A percentile compares a stretch with the other conserved stretches of the same genome.
phyloP scores from a whole-genome alignment of 2,113 vertebrate species.

The Cryptomyrus ogoouensis region DNA sequence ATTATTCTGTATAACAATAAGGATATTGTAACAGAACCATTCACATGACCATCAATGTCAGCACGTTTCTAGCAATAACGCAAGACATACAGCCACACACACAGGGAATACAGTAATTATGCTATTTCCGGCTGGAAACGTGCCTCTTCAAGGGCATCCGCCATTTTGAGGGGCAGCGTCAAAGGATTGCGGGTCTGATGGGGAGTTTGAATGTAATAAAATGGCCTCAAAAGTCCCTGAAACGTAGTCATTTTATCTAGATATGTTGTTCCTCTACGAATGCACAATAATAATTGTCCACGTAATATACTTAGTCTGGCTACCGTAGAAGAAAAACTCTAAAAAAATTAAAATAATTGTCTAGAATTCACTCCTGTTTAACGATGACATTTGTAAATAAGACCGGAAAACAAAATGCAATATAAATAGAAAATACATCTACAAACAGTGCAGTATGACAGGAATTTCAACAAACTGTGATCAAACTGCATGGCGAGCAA shows the following conservation, averaged over 20 bases:
- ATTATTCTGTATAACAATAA: not conserved
- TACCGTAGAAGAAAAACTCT: not conserved
- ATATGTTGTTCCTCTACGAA: not conserved
- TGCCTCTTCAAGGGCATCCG: constrained; percentile 23
- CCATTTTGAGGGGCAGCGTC: constrained; percentile 50
- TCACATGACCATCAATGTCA: not conserved
- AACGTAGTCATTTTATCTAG: not conserved
- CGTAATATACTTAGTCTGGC: not conserved
- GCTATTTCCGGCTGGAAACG: not conserved
- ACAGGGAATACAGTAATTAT: not conserved
- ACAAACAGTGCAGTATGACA: not conserved
- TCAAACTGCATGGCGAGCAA: not conserved
- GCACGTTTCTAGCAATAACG: not conserved
- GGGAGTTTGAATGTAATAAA: constrained; percentile 32
- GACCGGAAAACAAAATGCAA: not conserved
- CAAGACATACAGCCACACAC: not conserved
- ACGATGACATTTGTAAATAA: not conserved
- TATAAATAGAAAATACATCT: not conserved
- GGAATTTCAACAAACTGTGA: not conserved
- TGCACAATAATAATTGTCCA: not conserved
- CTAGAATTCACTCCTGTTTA: not conserved
- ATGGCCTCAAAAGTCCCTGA: constrained; percentile 37
- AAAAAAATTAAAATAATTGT: not conserved
- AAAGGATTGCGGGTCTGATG: constrained; percentile 23
- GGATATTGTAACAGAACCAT: not conserved